A percentile compares a stretch with the other conserved stretches of the same genome.
phyloP scores from a whole-genome alignment of 2,797 vertebrate genomes.

The Gymnoscopelus microlampas region DNA sequence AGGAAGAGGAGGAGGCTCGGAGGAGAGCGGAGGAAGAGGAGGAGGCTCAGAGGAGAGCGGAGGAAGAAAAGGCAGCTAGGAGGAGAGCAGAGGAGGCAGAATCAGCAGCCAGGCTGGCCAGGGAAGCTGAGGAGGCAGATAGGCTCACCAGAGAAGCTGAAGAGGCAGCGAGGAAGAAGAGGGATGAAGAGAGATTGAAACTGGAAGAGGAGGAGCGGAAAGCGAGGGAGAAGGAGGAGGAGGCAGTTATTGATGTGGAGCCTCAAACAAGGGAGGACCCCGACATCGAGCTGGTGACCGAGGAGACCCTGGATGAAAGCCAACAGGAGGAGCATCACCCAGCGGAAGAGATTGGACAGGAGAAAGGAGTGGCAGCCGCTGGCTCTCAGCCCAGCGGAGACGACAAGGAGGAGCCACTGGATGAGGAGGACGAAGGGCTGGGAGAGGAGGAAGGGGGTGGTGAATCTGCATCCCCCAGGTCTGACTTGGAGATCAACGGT shows the following conservation, averaged over 20 bases:
- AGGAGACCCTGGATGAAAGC: constrained; percentile 59
- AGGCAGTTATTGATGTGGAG: constrained; percentile 31
- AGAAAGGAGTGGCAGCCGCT: constrained; percentile 27
- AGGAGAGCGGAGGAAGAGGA: constrained; percentile 43
- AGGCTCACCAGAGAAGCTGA: constrained; percentile 17
- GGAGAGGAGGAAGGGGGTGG: constrained; percentile 18
- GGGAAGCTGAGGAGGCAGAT: constrained; percentile 4
- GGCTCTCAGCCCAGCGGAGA: constrained; percentile 36
- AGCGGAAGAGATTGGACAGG: constrained; percentile 20
- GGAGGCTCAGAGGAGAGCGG: constrained; percentile 26
- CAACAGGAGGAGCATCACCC: constrained; percentile 19
- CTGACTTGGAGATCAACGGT: constrained; percentile 50
- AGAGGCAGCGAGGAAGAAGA: constrained; percentile 42
- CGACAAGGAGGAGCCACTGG: constrained; percentile 44
- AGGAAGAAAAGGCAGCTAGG: constrained; percentile 41
- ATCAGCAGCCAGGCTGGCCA: background rate
- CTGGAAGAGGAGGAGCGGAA: constrained; percentile 33
- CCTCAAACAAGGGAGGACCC: constrained; percentile 65
- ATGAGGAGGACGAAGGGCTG: constrained; percentile 42
- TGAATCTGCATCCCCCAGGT: constrained; percentile 10
- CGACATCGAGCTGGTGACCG: constrained; percentile 68
- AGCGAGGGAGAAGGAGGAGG: constrained; percentile 19
- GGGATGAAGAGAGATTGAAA: constrained; percentile 56
- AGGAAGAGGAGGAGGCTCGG: constrained; percentile 22
- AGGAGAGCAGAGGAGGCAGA: constrained; percentile 18